Conservation (phyloP, 2,113 vertebrate genomes). For the Globicephala melas region DNA sequence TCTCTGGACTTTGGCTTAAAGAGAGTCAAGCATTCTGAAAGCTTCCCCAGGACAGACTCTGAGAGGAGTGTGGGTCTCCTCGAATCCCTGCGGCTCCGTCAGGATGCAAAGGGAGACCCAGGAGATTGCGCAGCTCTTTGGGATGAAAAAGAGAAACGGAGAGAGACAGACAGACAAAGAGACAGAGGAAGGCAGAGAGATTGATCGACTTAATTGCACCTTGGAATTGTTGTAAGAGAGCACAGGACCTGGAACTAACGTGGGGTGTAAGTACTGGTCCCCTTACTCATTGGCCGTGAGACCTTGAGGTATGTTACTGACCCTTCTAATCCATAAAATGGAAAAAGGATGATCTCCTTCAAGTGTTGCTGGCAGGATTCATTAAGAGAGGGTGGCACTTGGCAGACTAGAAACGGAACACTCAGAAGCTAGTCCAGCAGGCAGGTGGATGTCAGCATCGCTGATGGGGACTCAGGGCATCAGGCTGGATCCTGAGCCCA, state of each 20-base stretch:
- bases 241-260: not conserved
- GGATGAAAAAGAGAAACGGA: not conserved
- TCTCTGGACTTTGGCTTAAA: not conserved
- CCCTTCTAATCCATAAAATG: not conserved
- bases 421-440: not conserved
- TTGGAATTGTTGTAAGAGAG: not conserved
- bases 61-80: not conserved
- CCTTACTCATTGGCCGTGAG: rapidly evolving
- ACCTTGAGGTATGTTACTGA: not conserved
- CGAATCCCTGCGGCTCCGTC: rapidly evolving
- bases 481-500: not conserved
- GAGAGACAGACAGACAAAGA: not conserved
- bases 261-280: not conserved
- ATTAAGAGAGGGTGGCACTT: not conserved
- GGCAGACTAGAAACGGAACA: not conserved
- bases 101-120: not conserved
- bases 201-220: not conserved
- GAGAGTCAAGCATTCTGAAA: not conserved
- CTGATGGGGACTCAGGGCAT: not conserved
- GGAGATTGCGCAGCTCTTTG: rapidly evolving
- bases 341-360: not conserved
- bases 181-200: not conserved
- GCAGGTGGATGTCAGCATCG: not conserved
- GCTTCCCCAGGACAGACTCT: not conserved
- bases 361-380: not conserved